Evolutionary conservation across 2,888 invertebrate genomes (phyloP).

Genomic region (Clusia tigrina): DNA sequence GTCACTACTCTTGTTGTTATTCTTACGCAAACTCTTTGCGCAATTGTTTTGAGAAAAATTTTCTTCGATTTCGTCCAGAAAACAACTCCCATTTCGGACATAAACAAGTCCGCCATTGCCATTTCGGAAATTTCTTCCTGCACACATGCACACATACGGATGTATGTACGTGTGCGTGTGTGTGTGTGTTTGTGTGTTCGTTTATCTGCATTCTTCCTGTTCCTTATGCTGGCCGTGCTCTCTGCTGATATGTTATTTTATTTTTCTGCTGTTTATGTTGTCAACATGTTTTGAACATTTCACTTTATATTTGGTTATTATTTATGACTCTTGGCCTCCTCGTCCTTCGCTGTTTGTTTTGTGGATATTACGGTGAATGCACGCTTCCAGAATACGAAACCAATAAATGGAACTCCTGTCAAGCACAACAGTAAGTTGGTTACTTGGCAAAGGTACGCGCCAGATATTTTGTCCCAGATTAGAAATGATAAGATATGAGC

Average conservation of each 20-base stretch:
- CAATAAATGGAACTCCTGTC: no score
- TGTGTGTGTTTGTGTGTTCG: neutral
- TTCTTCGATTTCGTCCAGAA: neutral
- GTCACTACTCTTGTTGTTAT: neutral
- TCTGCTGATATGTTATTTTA: neutral
- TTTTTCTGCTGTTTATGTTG: neutral
- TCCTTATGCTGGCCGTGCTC: no score
- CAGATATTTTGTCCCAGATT: neutral
- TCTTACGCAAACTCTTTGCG: neutral
- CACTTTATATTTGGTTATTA: conserved; percentile 2
- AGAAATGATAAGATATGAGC: no score
- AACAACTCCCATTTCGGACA: neutral
- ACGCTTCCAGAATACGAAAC: no score
- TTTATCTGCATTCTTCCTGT: no score
- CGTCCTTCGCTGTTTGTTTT: neutral
- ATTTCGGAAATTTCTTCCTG: neutral
- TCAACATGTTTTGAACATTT: conserved; percentile 1
- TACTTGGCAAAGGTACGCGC: neutral
- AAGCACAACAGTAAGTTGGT: no score
- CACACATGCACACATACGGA: neutral
- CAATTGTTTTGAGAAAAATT: neutral
- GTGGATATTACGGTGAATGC: no score
- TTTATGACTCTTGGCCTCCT: conserved; percentile 4
- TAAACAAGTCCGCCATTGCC: neutral
- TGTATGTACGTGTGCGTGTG: neutral